Evolutionary conservation across 2,113 vertebrate genomes (phyloP).

Genomic region (Corythaixoides concolor): DNA sequence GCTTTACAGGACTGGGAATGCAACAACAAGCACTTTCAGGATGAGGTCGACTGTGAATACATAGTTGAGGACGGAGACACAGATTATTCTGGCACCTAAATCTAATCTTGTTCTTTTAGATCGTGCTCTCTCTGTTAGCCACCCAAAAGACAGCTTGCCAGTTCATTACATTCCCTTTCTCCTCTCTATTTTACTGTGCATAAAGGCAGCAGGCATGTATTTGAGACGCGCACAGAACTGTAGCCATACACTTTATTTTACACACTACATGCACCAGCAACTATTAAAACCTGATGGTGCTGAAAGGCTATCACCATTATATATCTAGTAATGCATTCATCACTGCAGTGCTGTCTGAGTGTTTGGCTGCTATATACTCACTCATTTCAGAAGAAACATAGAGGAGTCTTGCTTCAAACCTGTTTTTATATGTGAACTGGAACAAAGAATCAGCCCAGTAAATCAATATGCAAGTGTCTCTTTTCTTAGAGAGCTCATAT

Average conservation of each 20-base stretch:
- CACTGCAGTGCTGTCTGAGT: not conserved
- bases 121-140: not conserved
- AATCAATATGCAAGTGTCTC: not conserved
- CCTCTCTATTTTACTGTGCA: not conserved
- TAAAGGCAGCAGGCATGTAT: not conserved
- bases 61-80: not conserved
- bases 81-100: not conserved
- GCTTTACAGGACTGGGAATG: not conserved
- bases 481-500: not conserved
- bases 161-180: not conserved
- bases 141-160: not conserved
- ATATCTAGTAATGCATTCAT: not conserved
- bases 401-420: not conserved
- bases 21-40: not conserved
- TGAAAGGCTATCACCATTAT: not conserved
- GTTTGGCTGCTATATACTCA: not conserved
- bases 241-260: not conserved
- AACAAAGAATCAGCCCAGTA: not conserved
- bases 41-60: not conserved
- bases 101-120: not conserved
- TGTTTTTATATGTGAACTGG: rapidly evolving
- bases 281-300: constrained; percentile 1
- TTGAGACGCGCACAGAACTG: not conserved
- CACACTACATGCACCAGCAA: not conserved
- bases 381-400: not conserved